phyloP scores from a whole-genome alignment of 2,888 invertebrate species.

The Meliscaeva auricollis region DNA sequence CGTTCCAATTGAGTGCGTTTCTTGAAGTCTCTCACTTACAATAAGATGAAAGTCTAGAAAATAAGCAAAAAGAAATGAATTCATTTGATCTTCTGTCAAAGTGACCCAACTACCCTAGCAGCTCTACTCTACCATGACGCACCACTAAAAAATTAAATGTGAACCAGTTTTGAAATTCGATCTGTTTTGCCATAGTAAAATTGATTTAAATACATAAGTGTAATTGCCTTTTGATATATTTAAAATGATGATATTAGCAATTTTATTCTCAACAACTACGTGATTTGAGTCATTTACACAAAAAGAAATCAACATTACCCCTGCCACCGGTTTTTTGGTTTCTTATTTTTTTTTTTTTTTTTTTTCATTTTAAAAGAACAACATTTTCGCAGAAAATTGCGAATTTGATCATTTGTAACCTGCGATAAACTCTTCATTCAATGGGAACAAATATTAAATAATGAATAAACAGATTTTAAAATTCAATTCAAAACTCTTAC shows the following conservation, averaged over 20 bases:
- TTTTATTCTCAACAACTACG: constrained; percentile 39
- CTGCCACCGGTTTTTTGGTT: not conserved
- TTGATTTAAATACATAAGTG: constrained; percentile 2
- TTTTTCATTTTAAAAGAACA: not conserved
- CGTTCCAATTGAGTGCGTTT: too few relatives aligned
- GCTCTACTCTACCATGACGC: too few relatives aligned
- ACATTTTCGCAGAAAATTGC: constrained; percentile 41
- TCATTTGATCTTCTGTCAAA: too few relatives aligned
- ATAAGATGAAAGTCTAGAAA: too few relatives aligned
- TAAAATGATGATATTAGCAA: constrained; percentile 43
- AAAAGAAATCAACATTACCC: constrained; percentile 2
- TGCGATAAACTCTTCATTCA: constrained; percentile 38
- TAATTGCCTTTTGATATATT: constrained; percentile 7
- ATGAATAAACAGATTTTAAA: constrained; percentile 39
- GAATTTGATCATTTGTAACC: constrained; percentile 44
- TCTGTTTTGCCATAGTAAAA: not conserved
- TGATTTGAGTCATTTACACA: constrained; percentile 43
- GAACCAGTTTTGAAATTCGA: constrained; percentile 31
- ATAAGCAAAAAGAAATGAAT: too few relatives aligned
- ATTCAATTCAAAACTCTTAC: constrained; percentile 24
- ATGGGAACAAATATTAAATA: constrained; percentile 22
- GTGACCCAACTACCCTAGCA: too few relatives aligned
- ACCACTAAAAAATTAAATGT: not conserved
- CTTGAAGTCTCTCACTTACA: too few relatives aligned
- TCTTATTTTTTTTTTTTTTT: not conserved